These are phyloP conservation scores for Chauna torquata DNA, from an alignment of 2,113 vertebrate genomes.

Conservation along the genomic window DNA sequence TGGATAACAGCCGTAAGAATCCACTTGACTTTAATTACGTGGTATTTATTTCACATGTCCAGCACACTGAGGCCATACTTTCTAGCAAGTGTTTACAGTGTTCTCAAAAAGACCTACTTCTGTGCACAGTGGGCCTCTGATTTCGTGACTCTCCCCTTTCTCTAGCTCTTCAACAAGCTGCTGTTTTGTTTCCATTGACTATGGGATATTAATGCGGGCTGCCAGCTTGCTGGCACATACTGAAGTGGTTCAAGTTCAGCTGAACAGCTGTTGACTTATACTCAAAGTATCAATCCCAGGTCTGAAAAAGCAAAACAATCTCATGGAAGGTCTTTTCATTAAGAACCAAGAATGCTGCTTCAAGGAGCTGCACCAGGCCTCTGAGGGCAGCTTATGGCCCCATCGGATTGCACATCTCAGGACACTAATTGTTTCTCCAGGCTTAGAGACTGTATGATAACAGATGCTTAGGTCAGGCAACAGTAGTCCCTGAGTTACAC, in stretches of 20 bases:
- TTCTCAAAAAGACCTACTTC: neutral
- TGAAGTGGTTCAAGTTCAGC: neutral
- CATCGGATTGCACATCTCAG: neutral
- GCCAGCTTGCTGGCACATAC: neutral
- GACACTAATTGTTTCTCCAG: neutral
- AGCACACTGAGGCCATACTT: neutral
- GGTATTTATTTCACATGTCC: neutral
- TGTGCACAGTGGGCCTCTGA: neutral
- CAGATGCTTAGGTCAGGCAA: neutral
- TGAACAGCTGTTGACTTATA: neutral
- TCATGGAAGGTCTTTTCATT: neutral
- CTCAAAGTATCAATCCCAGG: fast-evolving
- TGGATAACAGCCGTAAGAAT: neutral
- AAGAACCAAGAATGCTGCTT: neutral
- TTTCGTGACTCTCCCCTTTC: neutral
- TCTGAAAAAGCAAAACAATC: neutral
- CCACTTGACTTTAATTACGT: neutral
- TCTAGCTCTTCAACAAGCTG: fast-evolving
- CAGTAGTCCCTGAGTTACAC: neutral
- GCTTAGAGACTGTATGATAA: neutral
- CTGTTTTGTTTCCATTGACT: neutral
- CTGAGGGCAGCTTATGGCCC: neutral
- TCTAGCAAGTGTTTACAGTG: neutral
- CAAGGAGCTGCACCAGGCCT: neutral
- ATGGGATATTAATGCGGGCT: neutral